These are phyloP conservation scores for Otolemur crassicaudatus DNA, from an alignment of 2,797 vertebrate species.

Conservation along the genomic window DNA sequence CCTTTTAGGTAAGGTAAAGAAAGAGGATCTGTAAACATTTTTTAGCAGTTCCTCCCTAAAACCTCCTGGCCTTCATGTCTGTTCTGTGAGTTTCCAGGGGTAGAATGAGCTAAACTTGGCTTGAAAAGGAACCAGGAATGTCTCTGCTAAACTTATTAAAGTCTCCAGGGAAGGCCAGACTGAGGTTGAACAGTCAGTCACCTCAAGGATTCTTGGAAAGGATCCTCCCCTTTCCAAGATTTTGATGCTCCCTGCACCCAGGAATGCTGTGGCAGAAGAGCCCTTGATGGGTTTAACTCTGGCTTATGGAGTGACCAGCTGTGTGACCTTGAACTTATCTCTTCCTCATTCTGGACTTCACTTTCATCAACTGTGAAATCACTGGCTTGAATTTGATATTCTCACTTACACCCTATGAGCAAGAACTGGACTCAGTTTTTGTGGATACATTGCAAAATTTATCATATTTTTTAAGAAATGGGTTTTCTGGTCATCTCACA, in stretches of 20 bases:
- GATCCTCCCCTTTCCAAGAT: not conserved
- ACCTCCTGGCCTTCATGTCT: not conserved
- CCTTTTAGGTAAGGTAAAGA: not conserved
- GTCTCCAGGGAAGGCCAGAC: slow-evolving; percentile 50
- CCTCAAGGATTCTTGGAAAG: slow-evolving; percentile 55
- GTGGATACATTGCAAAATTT: slow-evolving; percentile 35
- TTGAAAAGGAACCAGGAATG: slow-evolving; percentile 59
- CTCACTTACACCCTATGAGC: slow-evolving; percentile 25
- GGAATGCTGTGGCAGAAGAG: not conserved
- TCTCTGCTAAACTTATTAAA: slow-evolving; percentile 64
- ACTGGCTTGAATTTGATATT: slow-evolving; percentile 45
- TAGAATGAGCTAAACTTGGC: slow-evolving; percentile 62
- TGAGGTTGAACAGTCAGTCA: slow-evolving; percentile 38
- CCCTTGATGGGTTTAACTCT: not conserved
- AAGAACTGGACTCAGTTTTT: slow-evolving; percentile 41
- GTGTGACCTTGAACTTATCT: not conserved
- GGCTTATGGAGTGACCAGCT: not conserved
- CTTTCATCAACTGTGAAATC: slow-evolving; percentile 24
- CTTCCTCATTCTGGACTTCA: not conserved
- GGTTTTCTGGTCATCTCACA: slow-evolving; percentile 14
- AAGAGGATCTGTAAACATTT: not conserved
- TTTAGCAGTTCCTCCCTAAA: not conserved
- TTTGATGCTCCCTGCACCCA: not conserved
- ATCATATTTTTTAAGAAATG: slow-evolving; percentile 61
- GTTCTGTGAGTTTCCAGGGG: not conserved